These are phyloP conservation scores for Burhinus oedicnemus DNA, from an alignment of 2,113 vertebrate species.

Conservation along the genomic window DNA sequence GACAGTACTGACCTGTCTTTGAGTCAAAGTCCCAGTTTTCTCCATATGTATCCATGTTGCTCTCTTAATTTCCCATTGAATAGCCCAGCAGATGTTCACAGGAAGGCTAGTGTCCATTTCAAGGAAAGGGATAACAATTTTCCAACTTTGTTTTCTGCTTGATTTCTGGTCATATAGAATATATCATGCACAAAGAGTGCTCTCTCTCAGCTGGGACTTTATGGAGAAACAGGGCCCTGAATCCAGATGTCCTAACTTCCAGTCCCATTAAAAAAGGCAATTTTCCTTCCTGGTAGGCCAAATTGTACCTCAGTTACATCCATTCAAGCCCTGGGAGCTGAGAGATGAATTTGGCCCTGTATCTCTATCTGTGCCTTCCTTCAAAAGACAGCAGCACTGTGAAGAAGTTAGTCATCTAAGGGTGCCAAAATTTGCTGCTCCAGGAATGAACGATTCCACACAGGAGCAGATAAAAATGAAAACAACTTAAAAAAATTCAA, in stretches of 20 bases:
- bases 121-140: background rate
- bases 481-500: constrained; percentile 65
- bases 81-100: background rate
- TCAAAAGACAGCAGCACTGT: background rate
- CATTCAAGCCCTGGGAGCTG: background rate
- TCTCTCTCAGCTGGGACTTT: background rate
- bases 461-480: constrained; percentile 54
- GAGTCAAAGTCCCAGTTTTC: background rate
- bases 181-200: background rate
- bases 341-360: background rate
- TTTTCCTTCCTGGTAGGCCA: background rate
- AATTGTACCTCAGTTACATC: background rate
- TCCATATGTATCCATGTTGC: background rate
- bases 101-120: background rate
- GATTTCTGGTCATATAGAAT: background rate
- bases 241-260: background rate
- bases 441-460: background rate
- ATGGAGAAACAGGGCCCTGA: background rate
- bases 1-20: background rate
- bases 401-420: background rate
- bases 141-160: background rate
- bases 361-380: background rate
- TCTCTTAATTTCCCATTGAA: background rate
- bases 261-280: background rate
- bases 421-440: constrained; percentile 22